Conservation (phyloP, 2,113 vertebrate species). For the Oreochromis aureus region DNA sequence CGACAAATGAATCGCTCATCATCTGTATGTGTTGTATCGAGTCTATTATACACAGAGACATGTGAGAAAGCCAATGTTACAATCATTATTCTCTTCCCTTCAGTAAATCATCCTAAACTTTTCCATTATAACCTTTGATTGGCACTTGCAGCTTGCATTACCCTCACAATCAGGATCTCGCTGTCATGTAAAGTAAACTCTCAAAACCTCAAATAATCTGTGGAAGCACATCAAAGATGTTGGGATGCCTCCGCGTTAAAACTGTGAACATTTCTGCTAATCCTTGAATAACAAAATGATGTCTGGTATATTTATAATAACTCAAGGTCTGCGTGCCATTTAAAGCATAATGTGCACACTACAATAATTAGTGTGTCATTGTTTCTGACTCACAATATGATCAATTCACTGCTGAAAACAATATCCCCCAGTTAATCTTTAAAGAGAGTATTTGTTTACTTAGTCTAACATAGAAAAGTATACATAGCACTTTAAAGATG, state of each 20-base stretch:
- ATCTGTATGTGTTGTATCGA: not conserved
- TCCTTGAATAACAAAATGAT: not conserved
- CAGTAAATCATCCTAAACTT: not conserved
- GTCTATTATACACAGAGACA: not conserved
- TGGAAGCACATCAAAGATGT: not conserved
- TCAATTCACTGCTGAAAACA: not conserved
- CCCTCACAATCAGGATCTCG: not conserved
- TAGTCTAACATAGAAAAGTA: not conserved
- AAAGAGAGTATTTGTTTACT: not conserved
- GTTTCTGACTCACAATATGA: not conserved
- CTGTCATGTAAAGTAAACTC: not conserved
- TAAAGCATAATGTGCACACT: not conserved
- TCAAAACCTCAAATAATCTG: not conserved
- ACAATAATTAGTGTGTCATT: not conserved
- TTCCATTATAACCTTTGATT: not conserved
- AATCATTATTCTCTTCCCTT: not conserved
- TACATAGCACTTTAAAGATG: not conserved
- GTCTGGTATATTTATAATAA: not conserved
- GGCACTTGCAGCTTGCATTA: not conserved
- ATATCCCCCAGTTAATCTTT: not conserved
- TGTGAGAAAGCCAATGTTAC: not conserved
- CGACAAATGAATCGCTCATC: not conserved
- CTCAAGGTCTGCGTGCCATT: not conserved
- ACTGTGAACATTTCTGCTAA: not conserved
- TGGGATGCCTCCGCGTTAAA: not conserved